A percentile compares a stretch with the other conserved stretches of the same genome.
Evolutionary conservation across 2,113 vertebrate genomes (phyloP).

Genomic region (Vulpes vulpes): DNA sequence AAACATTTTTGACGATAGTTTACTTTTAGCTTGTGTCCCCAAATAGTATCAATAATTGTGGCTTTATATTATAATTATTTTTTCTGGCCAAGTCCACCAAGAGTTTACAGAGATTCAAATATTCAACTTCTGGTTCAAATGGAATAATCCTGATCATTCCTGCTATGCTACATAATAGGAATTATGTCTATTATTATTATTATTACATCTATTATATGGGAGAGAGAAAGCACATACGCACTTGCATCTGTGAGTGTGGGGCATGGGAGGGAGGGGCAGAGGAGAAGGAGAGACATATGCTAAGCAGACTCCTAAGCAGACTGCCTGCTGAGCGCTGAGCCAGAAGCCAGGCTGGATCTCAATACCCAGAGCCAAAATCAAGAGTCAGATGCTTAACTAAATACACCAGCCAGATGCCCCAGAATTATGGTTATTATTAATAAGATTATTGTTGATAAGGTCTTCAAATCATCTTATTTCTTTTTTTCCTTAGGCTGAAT

Average conservation of each 20-base stretch:
- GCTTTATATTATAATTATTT: slow-evolving; percentile 17
- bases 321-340: not conserved
- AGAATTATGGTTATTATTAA: not conserved
- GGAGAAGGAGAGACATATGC: not conserved
- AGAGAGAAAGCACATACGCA: not conserved
- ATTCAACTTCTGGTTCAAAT: slow-evolving; percentile 10
- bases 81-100: slow-evolving; percentile 2
- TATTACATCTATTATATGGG: not conserved
- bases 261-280: not conserved
- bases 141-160: slow-evolving; percentile 3
- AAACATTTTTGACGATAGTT: not conserved
- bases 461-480: slow-evolving; percentile 54
- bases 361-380: too few relatives aligned
- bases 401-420: not conserved
- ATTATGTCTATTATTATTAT: not conserved
- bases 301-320: not conserved
- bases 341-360: not conserved
- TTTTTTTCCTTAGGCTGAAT: slow-evolving; percentile 85
- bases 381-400: too few relatives aligned
- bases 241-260: not conserved
- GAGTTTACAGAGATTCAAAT: slow-evolving; percentile 34
- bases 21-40: slow-evolving; percentile 26
- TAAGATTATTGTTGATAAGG: not conserved
- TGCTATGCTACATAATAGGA: not conserved
- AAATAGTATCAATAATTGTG: not conserved